Percentiles rank a stretch among this genome's conserved stretches.
These are phyloP conservation scores for Halcyon chelicuti DNA, from an alignment of 2,797 vertebrate genomes.

Conservation along the genomic window DNA sequence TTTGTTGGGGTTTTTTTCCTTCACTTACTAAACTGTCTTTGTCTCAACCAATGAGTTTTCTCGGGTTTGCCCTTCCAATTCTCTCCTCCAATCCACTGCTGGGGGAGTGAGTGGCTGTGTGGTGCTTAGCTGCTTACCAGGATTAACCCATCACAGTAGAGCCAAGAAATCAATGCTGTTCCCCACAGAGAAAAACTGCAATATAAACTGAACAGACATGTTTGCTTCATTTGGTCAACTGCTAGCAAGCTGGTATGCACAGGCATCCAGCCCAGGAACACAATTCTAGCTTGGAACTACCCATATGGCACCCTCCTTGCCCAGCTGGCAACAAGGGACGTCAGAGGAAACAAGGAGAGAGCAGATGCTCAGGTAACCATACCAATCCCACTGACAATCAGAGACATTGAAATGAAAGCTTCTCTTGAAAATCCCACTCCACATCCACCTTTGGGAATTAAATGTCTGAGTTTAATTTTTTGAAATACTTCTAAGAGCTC, in stretches of 20 bases:
- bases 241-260: background rate
- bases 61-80: background rate
- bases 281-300: background rate
- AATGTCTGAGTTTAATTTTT: background rate
- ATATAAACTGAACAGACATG: background rate
- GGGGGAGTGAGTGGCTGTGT: background rate
- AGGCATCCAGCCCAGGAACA: background rate
- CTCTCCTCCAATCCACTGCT: background rate
- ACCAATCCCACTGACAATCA: background rate
- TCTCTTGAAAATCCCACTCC: background rate
- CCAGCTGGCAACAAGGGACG: background rate
- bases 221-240: background rate
- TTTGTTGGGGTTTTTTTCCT: too few relatives aligned
- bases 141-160: background rate
- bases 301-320: background rate
- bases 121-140: background rate
- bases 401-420: background rate
- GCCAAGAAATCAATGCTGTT: background rate
- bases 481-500: background rate
- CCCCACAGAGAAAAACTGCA: background rate
- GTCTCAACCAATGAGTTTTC: background rate
- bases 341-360: background rate
- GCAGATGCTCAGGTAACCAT: background rate
- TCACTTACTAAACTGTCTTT: background rate
- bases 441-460: background rate